Conservation (phyloP, 37 sponge, comb jelly and placozoan genomes). For the Aplysina aerophoba region DNA sequence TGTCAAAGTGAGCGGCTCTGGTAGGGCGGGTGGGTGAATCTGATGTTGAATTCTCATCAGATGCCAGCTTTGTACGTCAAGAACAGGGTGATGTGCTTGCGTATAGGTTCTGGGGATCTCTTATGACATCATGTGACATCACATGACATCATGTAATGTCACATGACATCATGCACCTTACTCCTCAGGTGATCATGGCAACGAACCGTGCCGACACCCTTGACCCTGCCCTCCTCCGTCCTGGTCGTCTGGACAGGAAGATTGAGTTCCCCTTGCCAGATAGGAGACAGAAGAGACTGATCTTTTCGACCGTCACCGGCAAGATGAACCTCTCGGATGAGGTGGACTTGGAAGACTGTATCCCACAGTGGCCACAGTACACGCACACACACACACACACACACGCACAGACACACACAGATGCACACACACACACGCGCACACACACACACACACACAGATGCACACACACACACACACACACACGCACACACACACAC, state of each 20-base stretch:
- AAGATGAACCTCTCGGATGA: conserved; percentile 99
- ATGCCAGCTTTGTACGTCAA: too few species aligned
- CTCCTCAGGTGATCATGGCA: conserved; percentile 95
- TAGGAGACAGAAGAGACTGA: conserved; percentile 91
- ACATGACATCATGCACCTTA: background rate
- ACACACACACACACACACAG: background rate
- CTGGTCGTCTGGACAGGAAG: conserved; percentile 95
- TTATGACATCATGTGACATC: background rate
- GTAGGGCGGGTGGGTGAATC: background rate
- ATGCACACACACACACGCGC: background rate
- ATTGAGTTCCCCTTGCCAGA: conserved; percentile 99
- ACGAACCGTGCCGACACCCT: conserved; percentile 98
- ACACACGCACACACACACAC: too few species aligned
- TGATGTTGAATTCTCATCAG: too few species aligned
- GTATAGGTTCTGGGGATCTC: too few species aligned
- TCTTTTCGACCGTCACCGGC: conserved; percentile 92
- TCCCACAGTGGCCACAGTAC: background rate
- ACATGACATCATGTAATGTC: background rate
- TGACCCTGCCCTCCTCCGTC: conserved; percentile 96
- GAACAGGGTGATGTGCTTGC: too few species aligned
- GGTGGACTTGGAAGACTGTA: conserved; percentile 97
- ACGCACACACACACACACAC: too few species aligned
- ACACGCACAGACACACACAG: background rate
- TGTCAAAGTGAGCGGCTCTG: conserved; percentile 74
- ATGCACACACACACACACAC: too few species aligned